These are phyloP conservation scores for Polyploca ridens DNA, from an alignment of 2,888 invertebrate genomes.

Conservation along the genomic window DNA sequence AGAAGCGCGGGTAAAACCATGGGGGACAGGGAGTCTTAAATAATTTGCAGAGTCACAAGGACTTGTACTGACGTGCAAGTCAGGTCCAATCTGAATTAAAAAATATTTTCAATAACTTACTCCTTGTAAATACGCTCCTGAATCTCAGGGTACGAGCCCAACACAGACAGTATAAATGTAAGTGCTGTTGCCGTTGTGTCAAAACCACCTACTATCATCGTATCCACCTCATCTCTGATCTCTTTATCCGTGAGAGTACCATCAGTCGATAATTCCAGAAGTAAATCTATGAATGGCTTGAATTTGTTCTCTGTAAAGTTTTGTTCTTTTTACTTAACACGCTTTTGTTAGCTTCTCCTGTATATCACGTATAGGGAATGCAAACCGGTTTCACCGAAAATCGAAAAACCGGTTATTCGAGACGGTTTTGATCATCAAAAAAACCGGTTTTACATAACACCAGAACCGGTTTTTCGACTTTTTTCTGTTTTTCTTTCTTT, in stretches of 20 bases:
- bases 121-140: constrained; percentile 44
- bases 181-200: constrained; percentile 10
- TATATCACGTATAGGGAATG: too few species aligned
- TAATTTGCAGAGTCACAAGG: too few species aligned
- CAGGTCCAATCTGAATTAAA: background rate
- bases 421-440: too few species aligned
- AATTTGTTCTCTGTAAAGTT: background rate
- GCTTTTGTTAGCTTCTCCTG: too few species aligned
- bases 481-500: too few species aligned
- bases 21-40: too few species aligned
- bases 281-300: constrained; percentile 16
- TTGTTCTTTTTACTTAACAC: too few species aligned
- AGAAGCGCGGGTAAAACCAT: too few species aligned
- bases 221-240: constrained; percentile 18
- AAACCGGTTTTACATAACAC: too few species aligned
- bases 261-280: constrained; percentile 14
- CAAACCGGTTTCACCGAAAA: too few species aligned
- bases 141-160: constrained; percentile 52
- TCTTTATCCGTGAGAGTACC: constrained; percentile 15
- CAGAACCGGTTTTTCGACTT: too few species aligned
- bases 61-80: background rate
- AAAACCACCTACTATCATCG: constrained; percentile 12
- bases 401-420: too few species aligned
- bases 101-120: constrained; percentile 26
- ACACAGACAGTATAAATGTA: constrained; percentile 47